These are phyloP conservation scores for Hemicrepidius hirtus DNA, from an alignment of 2,888 invertebrate genomes.

Conservation along the genomic window DNA sequence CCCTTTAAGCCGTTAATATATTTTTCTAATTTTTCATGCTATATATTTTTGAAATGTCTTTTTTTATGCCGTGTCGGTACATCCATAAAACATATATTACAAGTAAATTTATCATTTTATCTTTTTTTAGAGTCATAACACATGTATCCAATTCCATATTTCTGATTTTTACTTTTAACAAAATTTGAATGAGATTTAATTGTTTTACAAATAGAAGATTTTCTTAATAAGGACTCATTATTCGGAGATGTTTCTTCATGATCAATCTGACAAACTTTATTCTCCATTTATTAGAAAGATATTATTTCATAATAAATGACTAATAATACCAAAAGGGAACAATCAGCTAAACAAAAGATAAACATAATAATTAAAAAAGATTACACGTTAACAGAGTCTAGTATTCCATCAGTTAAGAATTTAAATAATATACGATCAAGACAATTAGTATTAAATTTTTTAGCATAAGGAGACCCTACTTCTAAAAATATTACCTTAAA, in stretches of 20 bases:
- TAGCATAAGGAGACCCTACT: slow-evolving; percentile 3
- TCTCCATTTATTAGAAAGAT: no score
- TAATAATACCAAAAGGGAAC: neutral
- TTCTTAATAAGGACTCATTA: no score
- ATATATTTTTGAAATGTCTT: neutral
- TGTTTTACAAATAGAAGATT: no score
- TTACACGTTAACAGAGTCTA: slow-evolving; percentile 18
- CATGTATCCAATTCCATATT: no score
- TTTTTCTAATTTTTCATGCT: slow-evolving; percentile 2
- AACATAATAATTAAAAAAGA: slow-evolving; percentile 10
- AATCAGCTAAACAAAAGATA: slow-evolving; percentile 9
- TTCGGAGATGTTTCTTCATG: no score
- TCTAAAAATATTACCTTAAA: slow-evolving; percentile 13
- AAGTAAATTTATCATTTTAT: slow-evolving; percentile 2
- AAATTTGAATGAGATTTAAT: neutral
- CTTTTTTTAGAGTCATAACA: neutral
- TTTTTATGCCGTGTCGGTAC: neutral
- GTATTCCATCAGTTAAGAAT: slow-evolving; percentile 13
- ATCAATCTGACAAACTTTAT: no score
- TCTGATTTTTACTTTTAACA: slow-evolving; percentile 3
- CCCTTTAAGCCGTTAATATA: slow-evolving; percentile 2
- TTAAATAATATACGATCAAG: neutral
- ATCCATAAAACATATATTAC: slow-evolving; percentile 1
- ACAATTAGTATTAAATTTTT: slow-evolving; percentile 6
- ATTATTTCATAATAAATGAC: slow-evolving; percentile 4